Evolutionary conservation across 2,888 invertebrate genomes (phyloP).

Genomic region (Chironomus tentans): DNA sequence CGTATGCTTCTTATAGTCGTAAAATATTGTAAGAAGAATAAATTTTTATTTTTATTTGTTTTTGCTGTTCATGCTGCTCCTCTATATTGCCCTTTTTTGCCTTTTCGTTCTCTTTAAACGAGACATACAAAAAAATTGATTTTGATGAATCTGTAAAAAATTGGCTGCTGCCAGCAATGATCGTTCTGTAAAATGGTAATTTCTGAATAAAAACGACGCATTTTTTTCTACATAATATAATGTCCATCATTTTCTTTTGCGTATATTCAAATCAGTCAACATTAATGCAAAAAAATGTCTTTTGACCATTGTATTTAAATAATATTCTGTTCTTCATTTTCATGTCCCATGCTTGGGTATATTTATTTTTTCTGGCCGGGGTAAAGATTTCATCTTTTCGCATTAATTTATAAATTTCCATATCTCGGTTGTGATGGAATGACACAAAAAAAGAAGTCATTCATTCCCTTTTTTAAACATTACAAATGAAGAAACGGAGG

Average conservation of each 20-base stretch:
- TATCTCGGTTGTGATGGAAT: no score
- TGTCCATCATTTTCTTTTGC: neutral
- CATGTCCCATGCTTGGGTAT: no score
- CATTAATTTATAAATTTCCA: no score
- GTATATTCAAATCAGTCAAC: slow-evolving; percentile 16
- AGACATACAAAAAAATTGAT: neutral
- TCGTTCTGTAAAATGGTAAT: neutral
- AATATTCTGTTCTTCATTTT: neutral
- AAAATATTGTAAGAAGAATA: no score
- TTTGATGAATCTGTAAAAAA: neutral
- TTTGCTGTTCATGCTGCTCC: neutral
- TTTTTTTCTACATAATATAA: neutral
- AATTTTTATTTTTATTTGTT: neutral
- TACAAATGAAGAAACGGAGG: no score
- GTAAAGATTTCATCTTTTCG: no score
- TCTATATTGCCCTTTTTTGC: neutral
- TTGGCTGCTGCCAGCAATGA: neutral
- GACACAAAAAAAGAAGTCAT: no score
- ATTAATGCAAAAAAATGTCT: neutral
- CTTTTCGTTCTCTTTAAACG: neutral
- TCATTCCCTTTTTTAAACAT: no score
- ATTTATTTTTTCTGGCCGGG: no score
- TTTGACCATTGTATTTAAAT: slow-evolving; percentile 13
- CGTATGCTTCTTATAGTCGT: no score
- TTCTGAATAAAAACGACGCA: neutral